A percentile compares a stretch with the other conserved stretches of the same genome.
phyloP scores from a whole-genome alignment of 2,888 invertebrate species.

The Lycophotia porphyrea region DNA sequence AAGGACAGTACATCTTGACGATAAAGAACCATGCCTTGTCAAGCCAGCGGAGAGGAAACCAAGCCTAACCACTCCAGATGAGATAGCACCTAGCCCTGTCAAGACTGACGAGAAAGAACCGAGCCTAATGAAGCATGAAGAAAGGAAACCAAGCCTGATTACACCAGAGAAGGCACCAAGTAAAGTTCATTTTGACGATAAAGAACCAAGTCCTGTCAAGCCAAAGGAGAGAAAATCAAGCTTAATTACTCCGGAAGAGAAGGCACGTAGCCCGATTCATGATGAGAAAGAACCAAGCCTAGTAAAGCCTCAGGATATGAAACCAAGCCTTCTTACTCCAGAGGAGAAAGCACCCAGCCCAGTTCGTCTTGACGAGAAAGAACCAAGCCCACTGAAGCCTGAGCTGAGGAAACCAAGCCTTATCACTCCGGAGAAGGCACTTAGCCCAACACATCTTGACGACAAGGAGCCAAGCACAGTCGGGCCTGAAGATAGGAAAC shows the following conservation, averaged over 20 bases:
- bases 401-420: neutral
- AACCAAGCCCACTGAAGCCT: neutral
- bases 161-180: too few species aligned
- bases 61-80: neutral
- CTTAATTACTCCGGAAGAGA: too few species aligned
- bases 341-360: neutral
- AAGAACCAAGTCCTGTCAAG: too few species aligned
- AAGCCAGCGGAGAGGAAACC: neutral
- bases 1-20: neutral
- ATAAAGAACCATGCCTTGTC: neutral
- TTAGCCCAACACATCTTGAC: neutral
- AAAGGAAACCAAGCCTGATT: too few species aligned
- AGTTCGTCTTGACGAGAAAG: neutral
- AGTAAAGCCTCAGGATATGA: neutral
- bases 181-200: too few species aligned
- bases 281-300: slow-evolving; percentile 28
- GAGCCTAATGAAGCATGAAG: too few species aligned
- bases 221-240: too few species aligned
- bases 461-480: neutral
- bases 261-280: too few species aligned
- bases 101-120: too few species aligned
- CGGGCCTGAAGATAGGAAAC: neutral
- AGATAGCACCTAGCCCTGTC: too few species aligned
- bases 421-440: neutral
- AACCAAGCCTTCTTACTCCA: neutral